Base-by-base conservation (phyloP, 92 coral and sea anemone genomes). In the Ricordea florida region DNA sequence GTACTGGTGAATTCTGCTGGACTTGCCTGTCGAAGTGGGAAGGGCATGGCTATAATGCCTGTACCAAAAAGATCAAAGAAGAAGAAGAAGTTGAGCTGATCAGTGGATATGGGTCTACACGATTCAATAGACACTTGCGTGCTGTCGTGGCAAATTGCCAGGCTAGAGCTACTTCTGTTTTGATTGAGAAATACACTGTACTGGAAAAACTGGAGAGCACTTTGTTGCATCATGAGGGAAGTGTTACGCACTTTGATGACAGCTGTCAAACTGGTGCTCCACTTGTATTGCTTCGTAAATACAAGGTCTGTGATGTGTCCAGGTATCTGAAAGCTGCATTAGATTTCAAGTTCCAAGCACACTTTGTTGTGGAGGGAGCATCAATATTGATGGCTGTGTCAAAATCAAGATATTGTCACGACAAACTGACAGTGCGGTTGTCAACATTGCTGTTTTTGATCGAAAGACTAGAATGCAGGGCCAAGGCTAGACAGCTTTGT, bases 21-120 rank as follows among this genome's bases (percentile, higher is more conserved):
- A 57, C 44, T 13, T 88, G 93, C 46, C 89, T 88, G 6, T 52
- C 56, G 15, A 63, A 34, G 44, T 88, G 89, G 86, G 50, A 33
- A 8, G 20, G 11, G n/a, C 72, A 74, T n/a, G 42, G 40, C 8
- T 74, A 50, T 27, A 63, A 52, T 24, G 50, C 29, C 62, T 65
- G 89, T 20, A 24, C 43, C 27, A 25, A 78, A 36, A 8, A 20
- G 3, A 17, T 22, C 3, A 59, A 72, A 27, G 33, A 33, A 49
- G 77, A 64, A 29, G 93, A 88, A 50, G 93, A 72, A 50, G 86
- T 88, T 15, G 90, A 88, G 45, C 80, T 88, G n/a, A 60, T 81
- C 1, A 63, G 56, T 16, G 31, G 33, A 28, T 41, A 71, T 17
- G 93, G 93, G 42, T 78, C 73, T 13, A 56, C 78, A 25, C 64